A percentile compares a stretch with the other conserved stretches of the same genome.
These are phyloP conservation scores for Leptogaster cylindrica DNA, from an alignment of 2,888 invertebrate genomes.

Conservation along the genomic window DNA sequence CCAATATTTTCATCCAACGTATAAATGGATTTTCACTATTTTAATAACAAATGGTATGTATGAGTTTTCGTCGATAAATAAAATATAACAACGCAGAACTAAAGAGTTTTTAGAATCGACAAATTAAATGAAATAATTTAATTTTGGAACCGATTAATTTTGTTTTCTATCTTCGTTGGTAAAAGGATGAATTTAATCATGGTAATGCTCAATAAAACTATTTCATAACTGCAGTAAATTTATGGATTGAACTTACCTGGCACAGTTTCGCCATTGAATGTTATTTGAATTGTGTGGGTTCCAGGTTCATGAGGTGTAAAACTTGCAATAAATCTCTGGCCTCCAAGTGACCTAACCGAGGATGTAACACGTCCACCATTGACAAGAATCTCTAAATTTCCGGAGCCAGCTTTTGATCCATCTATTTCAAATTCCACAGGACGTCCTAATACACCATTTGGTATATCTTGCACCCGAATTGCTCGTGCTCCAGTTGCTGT, in stretches of 20 bases:
- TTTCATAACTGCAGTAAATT: too few relatives aligned
- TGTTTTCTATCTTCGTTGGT: too few relatives aligned
- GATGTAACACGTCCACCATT: constrained; percentile 95
- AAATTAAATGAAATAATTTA: too few relatives aligned
- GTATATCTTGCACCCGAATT: constrained; percentile 84
- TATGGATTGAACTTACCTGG: constrained; percentile 80
- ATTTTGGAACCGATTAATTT: too few relatives aligned
- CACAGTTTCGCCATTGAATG: constrained; percentile 90
- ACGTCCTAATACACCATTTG: constrained; percentile 85
- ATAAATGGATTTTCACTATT: too few relatives aligned
- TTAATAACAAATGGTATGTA: too few relatives aligned
- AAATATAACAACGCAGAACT: too few relatives aligned
- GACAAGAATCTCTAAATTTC: constrained; percentile 93
- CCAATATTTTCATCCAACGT: too few relatives aligned
- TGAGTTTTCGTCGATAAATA: too few relatives aligned
- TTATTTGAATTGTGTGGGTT: constrained; percentile 88
- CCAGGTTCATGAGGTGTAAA: constrained; percentile 90
- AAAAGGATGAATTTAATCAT: too few relatives aligned
- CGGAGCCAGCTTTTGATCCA: constrained; percentile 93
- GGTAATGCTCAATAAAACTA: too few relatives aligned
- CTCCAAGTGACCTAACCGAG: constrained; percentile 88
- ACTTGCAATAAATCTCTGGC: constrained; percentile 87
- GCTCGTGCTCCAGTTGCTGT: constrained; percentile 78
- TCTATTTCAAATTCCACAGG: constrained; percentile 98
- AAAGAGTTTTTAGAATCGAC: too few relatives aligned